These are phyloP conservation scores for Pedionomus torquatus DNA, from an alignment of 2,113 vertebrate species.

Conservation along the genomic window DNA sequence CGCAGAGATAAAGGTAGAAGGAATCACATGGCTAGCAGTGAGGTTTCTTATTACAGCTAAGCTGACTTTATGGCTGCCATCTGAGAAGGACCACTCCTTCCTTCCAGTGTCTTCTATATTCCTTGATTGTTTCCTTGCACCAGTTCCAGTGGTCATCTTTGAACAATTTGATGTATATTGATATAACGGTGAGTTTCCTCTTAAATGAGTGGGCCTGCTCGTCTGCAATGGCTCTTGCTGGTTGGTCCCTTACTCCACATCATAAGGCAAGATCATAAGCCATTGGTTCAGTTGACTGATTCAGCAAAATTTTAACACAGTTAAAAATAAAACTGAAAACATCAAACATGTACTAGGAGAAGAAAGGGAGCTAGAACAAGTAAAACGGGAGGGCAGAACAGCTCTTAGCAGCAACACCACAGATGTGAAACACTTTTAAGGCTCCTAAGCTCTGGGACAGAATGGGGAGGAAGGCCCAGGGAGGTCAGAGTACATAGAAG, in stretches of 20 bases:
- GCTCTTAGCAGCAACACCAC: neutral
- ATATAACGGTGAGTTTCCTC: neutral
- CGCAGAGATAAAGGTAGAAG: neutral
- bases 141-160: neutral
- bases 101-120: neutral
- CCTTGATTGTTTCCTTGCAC: neutral
- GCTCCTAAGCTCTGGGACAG: neutral
- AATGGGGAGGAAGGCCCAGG: neutral
- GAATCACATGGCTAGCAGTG: neutral
- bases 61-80: neutral
- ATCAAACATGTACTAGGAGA: neutral
- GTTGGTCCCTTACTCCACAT: neutral
- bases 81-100: neutral
- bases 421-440: neutral
- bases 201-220: neutral
- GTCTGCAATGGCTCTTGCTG: neutral
- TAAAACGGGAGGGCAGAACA: neutral
- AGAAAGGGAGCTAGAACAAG: neutral
- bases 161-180: neutral
- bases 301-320: neutral
- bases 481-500: neutral
- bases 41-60: neutral
- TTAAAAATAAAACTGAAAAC: neutral
- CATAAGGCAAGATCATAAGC: neutral
- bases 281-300: neutral